Conservation (phyloP, 2,797 vertebrate species). For the Poecilia velifera region DNA sequence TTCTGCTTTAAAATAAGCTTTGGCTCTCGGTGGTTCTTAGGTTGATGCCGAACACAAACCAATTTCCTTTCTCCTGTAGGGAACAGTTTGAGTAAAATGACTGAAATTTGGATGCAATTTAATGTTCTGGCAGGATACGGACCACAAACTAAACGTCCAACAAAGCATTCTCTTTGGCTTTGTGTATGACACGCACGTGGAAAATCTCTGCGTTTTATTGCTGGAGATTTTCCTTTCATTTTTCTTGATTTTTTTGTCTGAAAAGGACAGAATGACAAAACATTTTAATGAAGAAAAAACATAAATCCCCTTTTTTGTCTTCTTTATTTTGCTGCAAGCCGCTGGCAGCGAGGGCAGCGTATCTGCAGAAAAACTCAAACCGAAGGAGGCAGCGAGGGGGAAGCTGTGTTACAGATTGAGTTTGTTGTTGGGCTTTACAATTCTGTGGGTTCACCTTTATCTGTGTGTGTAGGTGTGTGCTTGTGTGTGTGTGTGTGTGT, state of each 20-base stretch:
- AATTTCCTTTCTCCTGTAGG: background rate
- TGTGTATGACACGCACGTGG: background rate
- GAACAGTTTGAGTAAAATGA: background rate
- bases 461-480: background rate
- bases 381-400: constrained; percentile 29
- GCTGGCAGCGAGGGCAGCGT: constrained; percentile 19
- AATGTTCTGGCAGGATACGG: background rate
- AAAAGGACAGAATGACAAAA: constrained; percentile 8
- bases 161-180: background rate
- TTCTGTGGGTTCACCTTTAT: constrained; percentile 16
- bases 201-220: background rate
- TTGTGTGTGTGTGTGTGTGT: constrained; percentile 4
- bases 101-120: background rate
- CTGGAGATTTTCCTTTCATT: background rate
- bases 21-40: background rate
- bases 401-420: constrained; percentile 45
- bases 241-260: background rate
- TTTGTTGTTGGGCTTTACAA: constrained; percentile 30
- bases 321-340: constrained; percentile 28
- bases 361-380: constrained; percentile 24
- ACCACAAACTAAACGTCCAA: background rate
- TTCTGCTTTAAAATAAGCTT: background rate
- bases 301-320: constrained; percentile 16
- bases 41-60: background rate
- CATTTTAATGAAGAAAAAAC: constrained; percentile 9